phyloP scores from a whole-genome alignment of 2,888 invertebrate genomes.

The Agonopterix arenella region DNA sequence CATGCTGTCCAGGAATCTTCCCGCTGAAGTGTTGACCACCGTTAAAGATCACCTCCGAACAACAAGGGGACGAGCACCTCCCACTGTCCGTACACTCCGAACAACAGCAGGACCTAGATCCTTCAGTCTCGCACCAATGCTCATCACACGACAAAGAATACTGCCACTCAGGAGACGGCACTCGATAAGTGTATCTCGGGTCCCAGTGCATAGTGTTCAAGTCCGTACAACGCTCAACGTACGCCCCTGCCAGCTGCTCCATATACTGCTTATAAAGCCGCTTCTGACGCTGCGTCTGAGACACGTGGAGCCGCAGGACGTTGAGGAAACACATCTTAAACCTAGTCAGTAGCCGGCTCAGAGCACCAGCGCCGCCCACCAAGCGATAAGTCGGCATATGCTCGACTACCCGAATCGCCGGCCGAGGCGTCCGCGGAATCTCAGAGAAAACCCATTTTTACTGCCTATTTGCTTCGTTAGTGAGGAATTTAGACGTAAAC shows the following conservation, averaged over 20 bases:
- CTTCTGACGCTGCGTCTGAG: slow-evolving; percentile 69
- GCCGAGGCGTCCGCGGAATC: slow-evolving; percentile 34
- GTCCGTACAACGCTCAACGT: slow-evolving; percentile 61
- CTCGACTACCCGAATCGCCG: slow-evolving; percentile 28
- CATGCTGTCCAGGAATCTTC: slow-evolving; percentile 42
- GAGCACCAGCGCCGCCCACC: slow-evolving; percentile 37
- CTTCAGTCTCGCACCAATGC: slow-evolving; percentile 47
- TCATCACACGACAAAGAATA: slow-evolving; percentile 52
- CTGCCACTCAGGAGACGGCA: slow-evolving; percentile 52
- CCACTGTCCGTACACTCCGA: slow-evolving; percentile 64
- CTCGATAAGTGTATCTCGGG: slow-evolving; percentile 35
- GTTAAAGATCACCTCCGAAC: slow-evolving; percentile 72
- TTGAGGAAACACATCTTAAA: slow-evolving; percentile 77
- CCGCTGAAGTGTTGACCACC: slow-evolving; percentile 67
- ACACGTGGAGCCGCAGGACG: slow-evolving; percentile 72
- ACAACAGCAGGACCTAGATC: slow-evolving; percentile 44
- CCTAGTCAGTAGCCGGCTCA: slow-evolving; percentile 29
- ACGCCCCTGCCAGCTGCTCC: slow-evolving; percentile 66
- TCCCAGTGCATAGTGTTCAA: slow-evolving; percentile 47
- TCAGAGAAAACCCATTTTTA: slow-evolving; percentile 49
- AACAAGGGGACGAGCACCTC: slow-evolving; percentile 66
- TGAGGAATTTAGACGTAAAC: slow-evolving; percentile 41
- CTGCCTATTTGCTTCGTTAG: slow-evolving; percentile 39
- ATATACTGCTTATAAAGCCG: slow-evolving; percentile 69
- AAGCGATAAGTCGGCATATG: slow-evolving; percentile 55